A percentile compares a stretch with the other conserved stretches of the same genome.
Evolutionary conservation across 2,888 invertebrate species (phyloP).

Genomic region (Prosopocoilus inquinatus): DNA sequence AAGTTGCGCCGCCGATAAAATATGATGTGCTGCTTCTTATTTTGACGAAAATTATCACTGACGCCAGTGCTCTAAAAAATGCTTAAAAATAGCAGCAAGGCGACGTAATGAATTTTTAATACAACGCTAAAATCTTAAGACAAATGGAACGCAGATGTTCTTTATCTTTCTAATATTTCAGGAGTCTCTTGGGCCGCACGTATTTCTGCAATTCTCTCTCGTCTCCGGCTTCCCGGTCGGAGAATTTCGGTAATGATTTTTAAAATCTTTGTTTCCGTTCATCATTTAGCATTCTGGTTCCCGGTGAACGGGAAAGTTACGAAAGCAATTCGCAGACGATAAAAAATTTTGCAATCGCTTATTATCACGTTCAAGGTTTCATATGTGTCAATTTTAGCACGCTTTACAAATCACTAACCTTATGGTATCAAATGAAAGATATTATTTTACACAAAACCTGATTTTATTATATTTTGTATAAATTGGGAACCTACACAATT

Average conservation of each 20-base stretch:
- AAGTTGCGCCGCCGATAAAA: no score
- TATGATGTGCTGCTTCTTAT: not conserved
- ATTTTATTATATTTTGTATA: no score
- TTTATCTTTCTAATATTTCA: constrained; percentile 3
- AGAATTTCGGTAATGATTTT: constrained; percentile 33
- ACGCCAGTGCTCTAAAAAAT: no score
- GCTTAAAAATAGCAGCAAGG: no score
- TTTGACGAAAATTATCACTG: not conserved
- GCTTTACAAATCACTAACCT: no score
- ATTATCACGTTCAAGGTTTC: no score
- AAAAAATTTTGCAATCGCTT: no score
- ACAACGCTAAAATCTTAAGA: constrained; percentile 4
- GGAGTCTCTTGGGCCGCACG: constrained; percentile 12
- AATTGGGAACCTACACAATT: no score
- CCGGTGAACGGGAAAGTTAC: constrained; percentile 1
- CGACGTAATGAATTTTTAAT: no score
- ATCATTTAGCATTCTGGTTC: constrained; percentile 27
- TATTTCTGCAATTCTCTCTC: constrained; percentile 21
- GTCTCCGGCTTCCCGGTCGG: constrained; percentile 22
- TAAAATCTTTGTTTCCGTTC: constrained; percentile 38
- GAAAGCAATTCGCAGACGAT: not conserved
- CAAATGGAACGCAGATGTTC: constrained; percentile 23
- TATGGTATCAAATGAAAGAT: no score
- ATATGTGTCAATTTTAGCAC: no score
- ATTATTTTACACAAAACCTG: no score